Evolutionary conservation across 37 sponge, comb jelly and placozoan genomes (phyloP), one percentile per base, ranked within the genome.

Genomic region (Geodia barretti): DNA sequence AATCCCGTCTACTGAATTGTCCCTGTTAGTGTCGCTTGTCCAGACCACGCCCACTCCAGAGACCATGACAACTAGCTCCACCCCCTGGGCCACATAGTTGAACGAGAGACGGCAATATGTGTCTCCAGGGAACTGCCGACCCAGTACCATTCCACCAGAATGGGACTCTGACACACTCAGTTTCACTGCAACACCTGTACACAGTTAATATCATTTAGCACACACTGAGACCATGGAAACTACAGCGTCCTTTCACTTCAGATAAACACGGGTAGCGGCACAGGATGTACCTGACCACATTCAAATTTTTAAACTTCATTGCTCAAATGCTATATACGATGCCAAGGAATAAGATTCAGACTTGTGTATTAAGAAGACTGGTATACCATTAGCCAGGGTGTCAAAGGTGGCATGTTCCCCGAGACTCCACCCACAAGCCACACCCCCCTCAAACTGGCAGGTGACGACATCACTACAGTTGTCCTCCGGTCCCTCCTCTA

Each of bases 371-470:
- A n/a, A n/a, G n/a, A n/a, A n/a, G n/a, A n/a, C n/a, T n/a, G n/a
- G n/a, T n/a, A n/a, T n/a, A n/a, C n/a, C n/a, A n/a, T n/a, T n/a
- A n/a, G n/a, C n/a, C n/a, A n/a, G n/a, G n/a, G n/a, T n/a, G n/a
- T n/a, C n/a, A n/a, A 47, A 14, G 54, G 54, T 17, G 7, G 14
- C 54, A 47, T 47, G 14, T 7, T 47, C 54, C 31, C 70, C 68
- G 21, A 69, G 32, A 7, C 39, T 41, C 70, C 77, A 84, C 25
- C 30, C 62, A 25, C 77, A 41, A 0, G 26, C 36, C 0, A 60
- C 70, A 24, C 1, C 62, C 41, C 1, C 62, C 41, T 86, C 86
- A 79, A 86, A 86, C 38, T 20, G 54, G 39, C 86, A 86, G 7
- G 39, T 42, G 54, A 47, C 14, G 54, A 47, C 54, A 47, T 47